phyloP scores from a whole-genome alignment of 2,797 vertebrate species.

The Danio jaintianensis region DNA sequence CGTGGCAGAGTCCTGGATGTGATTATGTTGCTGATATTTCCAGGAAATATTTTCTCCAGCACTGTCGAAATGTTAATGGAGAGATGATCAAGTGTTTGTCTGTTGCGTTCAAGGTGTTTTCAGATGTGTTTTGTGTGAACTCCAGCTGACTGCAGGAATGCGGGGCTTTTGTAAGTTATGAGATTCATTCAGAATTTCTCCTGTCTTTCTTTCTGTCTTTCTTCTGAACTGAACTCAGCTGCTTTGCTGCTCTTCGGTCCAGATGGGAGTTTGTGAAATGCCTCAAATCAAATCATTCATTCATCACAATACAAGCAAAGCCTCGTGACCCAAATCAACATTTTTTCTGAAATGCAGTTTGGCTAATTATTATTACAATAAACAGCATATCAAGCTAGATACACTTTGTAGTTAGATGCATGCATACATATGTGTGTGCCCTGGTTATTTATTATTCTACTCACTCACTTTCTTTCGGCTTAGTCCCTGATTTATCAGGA shows the following conservation, averaged over 20 bases:
- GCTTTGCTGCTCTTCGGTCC: conserved; percentile 8
- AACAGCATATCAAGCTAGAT: not conserved
- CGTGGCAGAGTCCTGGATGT: conserved; percentile 71
- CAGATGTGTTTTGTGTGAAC: conserved; percentile 52
- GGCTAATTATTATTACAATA: not conserved
- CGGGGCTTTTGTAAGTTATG: conserved; percentile 78
- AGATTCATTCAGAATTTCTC: conserved; percentile 79
- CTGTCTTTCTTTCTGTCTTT: not conserved
- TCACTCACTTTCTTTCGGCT: too few relatives aligned
- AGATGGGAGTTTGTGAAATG: conserved; percentile 1
- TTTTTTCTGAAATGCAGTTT: not conserved
- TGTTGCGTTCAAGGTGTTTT: conserved; percentile 33
- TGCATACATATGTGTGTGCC: too few relatives aligned
- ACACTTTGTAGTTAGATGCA: too few relatives aligned
- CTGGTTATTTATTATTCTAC: too few relatives aligned
- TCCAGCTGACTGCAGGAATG: conserved; percentile 77
- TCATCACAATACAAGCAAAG: not conserved
- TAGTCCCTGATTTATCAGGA: too few relatives aligned
- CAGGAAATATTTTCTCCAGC: conserved; percentile 72
- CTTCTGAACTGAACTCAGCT: conserved; percentile 10
- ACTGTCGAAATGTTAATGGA: conserved; percentile 68
- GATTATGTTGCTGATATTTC: conserved; percentile 77
- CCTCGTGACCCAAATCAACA: not conserved
- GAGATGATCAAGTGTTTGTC: conserved; percentile 62
- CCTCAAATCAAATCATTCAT: not conserved